Conservation (phyloP, 2,888 invertebrate species). For the Anaspis maculata region DNA sequence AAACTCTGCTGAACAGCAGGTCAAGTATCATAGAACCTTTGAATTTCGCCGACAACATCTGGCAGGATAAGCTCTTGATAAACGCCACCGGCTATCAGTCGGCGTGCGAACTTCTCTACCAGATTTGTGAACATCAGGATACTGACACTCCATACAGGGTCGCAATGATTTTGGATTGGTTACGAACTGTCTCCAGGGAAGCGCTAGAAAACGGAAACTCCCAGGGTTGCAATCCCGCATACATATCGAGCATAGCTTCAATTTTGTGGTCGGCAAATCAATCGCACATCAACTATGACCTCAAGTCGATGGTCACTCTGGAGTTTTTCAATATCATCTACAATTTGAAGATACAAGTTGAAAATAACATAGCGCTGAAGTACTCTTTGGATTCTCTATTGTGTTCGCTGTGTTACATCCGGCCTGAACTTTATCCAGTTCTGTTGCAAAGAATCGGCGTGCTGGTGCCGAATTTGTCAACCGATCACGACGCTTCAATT, state of each 20-base stretch:
- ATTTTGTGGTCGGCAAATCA: conserved; percentile 69
- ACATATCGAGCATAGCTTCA: conserved; percentile 72
- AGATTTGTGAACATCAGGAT: conserved; percentile 60
- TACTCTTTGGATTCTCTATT: conserved; percentile 77
- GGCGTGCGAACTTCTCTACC: conserved; percentile 73
- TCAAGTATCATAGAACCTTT: conserved; percentile 36
- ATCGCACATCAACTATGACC: conserved; percentile 52
- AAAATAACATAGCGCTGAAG: conserved; percentile 65
- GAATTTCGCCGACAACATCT: conserved; percentile 29
- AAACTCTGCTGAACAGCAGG: conserved; percentile 51
- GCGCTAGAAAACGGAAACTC: conserved; percentile 38
- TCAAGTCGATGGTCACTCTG: conserved; percentile 60
- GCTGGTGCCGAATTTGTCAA: conserved; percentile 44
- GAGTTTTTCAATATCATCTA: conserved; percentile 71
- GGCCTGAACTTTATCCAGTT: conserved; percentile 66
- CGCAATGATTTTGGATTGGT: conserved; percentile 65
- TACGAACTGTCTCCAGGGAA: conserved; percentile 50
- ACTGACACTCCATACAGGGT: conserved; percentile 52
- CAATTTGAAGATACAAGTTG: conserved; percentile 66
- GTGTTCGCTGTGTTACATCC: conserved; percentile 79
- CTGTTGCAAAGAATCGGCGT: conserved; percentile 67
- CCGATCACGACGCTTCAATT: conserved; percentile 47
- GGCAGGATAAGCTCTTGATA: conserved; percentile 33
- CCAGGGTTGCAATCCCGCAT: conserved; percentile 44
- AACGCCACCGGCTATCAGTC: conserved; percentile 46